Evolutionary conservation across 2,797 vertebrate species (phyloP).

Genomic region (Zalophus californianus): DNA sequence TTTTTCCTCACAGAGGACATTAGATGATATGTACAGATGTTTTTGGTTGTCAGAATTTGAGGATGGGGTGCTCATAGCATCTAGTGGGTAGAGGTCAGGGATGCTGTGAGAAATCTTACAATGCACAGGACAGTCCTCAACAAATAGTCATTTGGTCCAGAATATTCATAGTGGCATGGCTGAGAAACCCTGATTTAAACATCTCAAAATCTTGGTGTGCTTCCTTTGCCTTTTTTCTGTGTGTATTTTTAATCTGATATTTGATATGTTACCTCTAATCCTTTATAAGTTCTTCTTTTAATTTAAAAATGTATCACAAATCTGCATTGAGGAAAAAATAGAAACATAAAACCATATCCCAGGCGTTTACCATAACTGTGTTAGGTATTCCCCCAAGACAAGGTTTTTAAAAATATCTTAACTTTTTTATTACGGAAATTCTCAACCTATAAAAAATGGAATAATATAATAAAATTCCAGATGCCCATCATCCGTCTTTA

Average conservation of each 20-base stretch:
- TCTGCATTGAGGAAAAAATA: neutral
- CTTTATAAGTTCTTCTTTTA: slow-evolving; percentile 15
- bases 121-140: neutral
- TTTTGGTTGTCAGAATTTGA: neutral
- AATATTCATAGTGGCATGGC: neutral
- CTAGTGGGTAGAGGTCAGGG: neutral
- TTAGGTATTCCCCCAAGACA: slow-evolving; percentile 27
- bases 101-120: neutral
- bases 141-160: neutral
- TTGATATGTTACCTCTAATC: neutral
- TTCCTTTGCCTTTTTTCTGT: neutral
- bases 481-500: neutral
- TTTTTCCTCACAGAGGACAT: neutral
- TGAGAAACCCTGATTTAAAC: neutral
- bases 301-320: neutral
- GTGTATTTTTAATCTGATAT: neutral
- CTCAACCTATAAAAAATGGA: neutral
- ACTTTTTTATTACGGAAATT: neutral
- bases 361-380: neutral
- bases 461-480: neutral
- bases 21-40: neutral
- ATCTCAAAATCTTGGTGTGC: neutral
- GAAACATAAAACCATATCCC: neutral
- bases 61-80: neutral
- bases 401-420: neutral